Percentiles rank a stretch among this genome's conserved stretches.
phyloP scores from a whole-genome alignment of 1,140 invertebrate genomes.

The Papilio polytes region DNA sequence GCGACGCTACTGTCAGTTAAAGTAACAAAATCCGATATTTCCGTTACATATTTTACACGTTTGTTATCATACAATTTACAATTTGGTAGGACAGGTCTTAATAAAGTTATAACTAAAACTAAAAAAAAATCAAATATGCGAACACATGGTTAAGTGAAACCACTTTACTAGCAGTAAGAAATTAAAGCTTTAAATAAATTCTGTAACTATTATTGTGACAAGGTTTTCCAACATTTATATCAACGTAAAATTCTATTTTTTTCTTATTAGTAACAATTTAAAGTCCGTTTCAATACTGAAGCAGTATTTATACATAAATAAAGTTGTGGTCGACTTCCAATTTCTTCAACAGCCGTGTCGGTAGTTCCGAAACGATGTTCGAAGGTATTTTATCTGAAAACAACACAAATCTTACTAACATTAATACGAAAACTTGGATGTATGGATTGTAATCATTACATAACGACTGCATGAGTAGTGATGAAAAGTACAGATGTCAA shows the following conservation, averaged over 20 bases:
- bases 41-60: too few relatives aligned
- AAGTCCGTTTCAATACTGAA: not conserved
- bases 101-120: not conserved
- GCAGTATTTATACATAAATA: slow-evolving; percentile 56
- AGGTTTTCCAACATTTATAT: not conserved
- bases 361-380: slow-evolving; percentile 91
- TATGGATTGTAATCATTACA: too few relatives aligned
- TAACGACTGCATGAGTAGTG: too few relatives aligned
- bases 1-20: too few relatives aligned
- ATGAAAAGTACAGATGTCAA: too few relatives aligned
- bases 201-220: not conserved
- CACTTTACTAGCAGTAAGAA: not conserved
- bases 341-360: slow-evolving; percentile 87
- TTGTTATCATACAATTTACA: too few relatives aligned
- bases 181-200: not conserved
- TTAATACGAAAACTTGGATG: too few relatives aligned
- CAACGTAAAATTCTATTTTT: not conserved
- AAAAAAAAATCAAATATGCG: not conserved
- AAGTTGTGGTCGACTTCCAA: slow-evolving; percentile 86
- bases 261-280: not conserved
- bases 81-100: too few relatives aligned
- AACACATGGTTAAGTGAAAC: not conserved
- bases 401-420: not conserved
- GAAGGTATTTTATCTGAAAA: slow-evolving; percentile 91
- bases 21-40: too few relatives aligned